phyloP scores from a whole-genome alignment of 2,113 vertebrate species.

The Bucco capensis region DNA sequence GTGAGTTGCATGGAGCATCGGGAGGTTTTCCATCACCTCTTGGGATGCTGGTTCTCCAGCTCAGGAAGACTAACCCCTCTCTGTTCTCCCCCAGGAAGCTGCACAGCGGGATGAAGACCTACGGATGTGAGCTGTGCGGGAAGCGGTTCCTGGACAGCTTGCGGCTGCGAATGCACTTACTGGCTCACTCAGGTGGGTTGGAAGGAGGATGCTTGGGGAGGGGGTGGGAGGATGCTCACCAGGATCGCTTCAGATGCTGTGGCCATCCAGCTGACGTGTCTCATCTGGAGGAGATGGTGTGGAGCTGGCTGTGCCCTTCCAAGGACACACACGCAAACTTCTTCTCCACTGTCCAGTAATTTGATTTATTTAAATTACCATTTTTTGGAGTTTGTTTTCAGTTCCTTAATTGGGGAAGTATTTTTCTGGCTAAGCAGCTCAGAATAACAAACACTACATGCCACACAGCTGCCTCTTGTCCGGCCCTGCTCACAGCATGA shows the following conservation, averaged over 20 bases:
- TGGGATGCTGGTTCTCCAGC: background rate
- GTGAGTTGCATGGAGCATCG: background rate
- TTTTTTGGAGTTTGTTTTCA: background rate
- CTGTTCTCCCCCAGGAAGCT: slow-evolving; percentile 84
- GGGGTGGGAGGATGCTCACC: background rate
- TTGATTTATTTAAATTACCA: background rate
- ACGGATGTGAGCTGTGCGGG: slow-evolving; percentile 95
- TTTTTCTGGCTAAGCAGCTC: background rate
- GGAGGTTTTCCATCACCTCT: fast-evolving
- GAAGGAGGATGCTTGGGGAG: background rate
- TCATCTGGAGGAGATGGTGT: fast-evolving
- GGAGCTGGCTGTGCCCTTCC: background rate
- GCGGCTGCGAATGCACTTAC: slow-evolving; percentile 97
- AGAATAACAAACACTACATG: background rate
- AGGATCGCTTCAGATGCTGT: background rate
- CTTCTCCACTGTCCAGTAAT: background rate
- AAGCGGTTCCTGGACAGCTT: slow-evolving; percentile 98
- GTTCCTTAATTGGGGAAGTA: background rate
- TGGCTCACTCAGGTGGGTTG: slow-evolving; percentile 93
- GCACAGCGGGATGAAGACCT: slow-evolving; percentile 98
- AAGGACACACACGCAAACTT: background rate
- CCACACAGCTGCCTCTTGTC: background rate
- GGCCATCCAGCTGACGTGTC: background rate
- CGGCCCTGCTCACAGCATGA: fast-evolving
- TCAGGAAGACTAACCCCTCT: background rate